Evolutionary conservation across 2,888 invertebrate genomes (phyloP), one percentile per base, ranked within the genome.

Genomic region (Gnatocerus cornutus): DNA sequence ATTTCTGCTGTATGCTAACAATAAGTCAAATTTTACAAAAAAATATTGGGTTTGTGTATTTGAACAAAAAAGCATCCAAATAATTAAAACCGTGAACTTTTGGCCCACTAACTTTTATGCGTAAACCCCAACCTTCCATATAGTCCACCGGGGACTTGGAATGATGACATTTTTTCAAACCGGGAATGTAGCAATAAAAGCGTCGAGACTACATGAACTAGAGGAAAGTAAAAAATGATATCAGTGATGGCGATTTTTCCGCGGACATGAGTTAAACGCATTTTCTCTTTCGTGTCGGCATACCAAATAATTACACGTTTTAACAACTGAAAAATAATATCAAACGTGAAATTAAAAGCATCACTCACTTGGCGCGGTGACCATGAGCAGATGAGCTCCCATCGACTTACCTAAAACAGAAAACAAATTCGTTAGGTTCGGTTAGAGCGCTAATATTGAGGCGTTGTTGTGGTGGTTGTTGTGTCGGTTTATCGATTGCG

Each of bases 401-500:
- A 37, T 14, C 10, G 52, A 12, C 62, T 62, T 52, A 62, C 27
- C 62, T 62, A 39, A 10, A 62, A 62, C 62, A 62, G 39, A 52
- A 52, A 50, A 41, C 13, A 33, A 14, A 21, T 21, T 30, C 46
- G 14, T 13, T 45, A 37, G n/a, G 16, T 12, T 14, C 21, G 55
- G 56, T 55, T 10, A 12, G 27, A 43, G 43, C 37, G 37, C 10
- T 52, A 55, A 13, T 58, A 58, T 58, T 27, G 59, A 13, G 30
- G 59, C 45, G 27, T 45, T 59, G 45, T 59, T 27, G 43, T 59
- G 63, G 63, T 50, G 9, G 30, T 13, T 62, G 39, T 52, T 39
- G 21, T 63, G 43, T 64, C 41, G 46, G 33, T 45, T 68, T 61
- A 68, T 68, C 45, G 67, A 68, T 68, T 68, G 33, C 30, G 12